Conservation (phyloP, 35 echinoderm and acorn worm genomes). For the Acanthaster planci region DNA sequence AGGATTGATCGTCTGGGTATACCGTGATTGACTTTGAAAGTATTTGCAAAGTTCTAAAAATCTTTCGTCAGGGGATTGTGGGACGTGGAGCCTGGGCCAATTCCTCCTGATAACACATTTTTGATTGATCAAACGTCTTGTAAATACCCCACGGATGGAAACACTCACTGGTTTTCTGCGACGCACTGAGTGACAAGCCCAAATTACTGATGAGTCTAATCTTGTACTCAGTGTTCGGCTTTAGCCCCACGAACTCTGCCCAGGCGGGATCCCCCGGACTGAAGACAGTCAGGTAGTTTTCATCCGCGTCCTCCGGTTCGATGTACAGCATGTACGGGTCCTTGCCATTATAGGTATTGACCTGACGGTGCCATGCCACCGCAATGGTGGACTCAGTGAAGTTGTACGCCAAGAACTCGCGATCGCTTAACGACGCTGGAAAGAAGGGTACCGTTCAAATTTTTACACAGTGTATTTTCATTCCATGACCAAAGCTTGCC, state of each 20-base stretch:
- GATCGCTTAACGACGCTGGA: background rate
- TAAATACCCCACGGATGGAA: too few species aligned
- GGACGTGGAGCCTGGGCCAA: too few species aligned
- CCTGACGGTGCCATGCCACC: background rate
- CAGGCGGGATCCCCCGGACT: too few species aligned
- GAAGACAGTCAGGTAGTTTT: background rate
- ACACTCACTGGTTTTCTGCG: slow-evolving; percentile 5
- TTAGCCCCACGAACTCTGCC: background rate
- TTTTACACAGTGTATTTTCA: background rate
- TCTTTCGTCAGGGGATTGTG: too few species aligned
- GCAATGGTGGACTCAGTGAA: background rate
- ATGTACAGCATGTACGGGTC: slow-evolving; percentile 18
- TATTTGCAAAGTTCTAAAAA: too few species aligned
- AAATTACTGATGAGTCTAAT: background rate
- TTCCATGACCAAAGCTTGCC: background rate
- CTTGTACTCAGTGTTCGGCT: background rate
- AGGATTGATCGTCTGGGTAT: too few species aligned
- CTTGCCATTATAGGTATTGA: background rate
- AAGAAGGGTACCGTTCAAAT: background rate
- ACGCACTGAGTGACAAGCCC: background rate
- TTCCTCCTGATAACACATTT: too few species aligned
- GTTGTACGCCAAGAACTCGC: background rate
- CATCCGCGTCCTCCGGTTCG: background rate
- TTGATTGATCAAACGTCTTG: too few species aligned
- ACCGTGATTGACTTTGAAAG: too few species aligned